Conservation (phyloP, 37 sponge, comb jelly and placozoan genomes). For the Chondrilla cf. caribensis region DNA sequence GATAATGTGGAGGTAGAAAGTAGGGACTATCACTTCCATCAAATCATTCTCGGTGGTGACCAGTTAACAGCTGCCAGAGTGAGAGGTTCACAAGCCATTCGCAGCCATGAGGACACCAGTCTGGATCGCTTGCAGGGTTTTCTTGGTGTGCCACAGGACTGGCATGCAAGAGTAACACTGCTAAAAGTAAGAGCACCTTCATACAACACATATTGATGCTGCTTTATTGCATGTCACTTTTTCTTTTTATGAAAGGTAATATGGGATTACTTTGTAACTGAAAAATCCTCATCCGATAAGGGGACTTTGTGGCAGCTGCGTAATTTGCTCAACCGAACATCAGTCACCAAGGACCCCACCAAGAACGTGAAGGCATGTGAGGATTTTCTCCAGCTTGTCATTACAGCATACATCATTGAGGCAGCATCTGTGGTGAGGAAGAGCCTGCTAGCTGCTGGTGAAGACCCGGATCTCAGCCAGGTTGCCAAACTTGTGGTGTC, state of each 20-base stretch:
- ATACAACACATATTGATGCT: background rate
- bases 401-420: too few relatives aligned
- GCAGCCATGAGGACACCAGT: background rate
- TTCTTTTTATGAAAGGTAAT: background rate
- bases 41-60: background rate
- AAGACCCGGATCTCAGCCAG: too few relatives aligned
- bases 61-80: constrained; percentile 3
- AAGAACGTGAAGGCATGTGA: background rate
- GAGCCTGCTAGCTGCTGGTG: too few relatives aligned
- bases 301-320: constrained; percentile 4
- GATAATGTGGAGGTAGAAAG: background rate
- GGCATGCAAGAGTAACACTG: too few relatives aligned
- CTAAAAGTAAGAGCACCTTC: background rate
- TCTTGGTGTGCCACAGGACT: background rate
- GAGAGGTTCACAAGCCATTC: constrained; percentile 1
- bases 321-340: background rate
- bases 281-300: background rate
- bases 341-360: background rate
- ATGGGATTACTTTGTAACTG: background rate
- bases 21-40: background rate
- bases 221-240: too few relatives aligned
- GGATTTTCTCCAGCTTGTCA: background rate
- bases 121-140: background rate
- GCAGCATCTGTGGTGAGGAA: too few relatives aligned
- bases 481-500: too few relatives aligned